Evolutionary conservation across 1,140 invertebrate genomes (phyloP).

Genomic region (Drosophila subobscura): DNA sequence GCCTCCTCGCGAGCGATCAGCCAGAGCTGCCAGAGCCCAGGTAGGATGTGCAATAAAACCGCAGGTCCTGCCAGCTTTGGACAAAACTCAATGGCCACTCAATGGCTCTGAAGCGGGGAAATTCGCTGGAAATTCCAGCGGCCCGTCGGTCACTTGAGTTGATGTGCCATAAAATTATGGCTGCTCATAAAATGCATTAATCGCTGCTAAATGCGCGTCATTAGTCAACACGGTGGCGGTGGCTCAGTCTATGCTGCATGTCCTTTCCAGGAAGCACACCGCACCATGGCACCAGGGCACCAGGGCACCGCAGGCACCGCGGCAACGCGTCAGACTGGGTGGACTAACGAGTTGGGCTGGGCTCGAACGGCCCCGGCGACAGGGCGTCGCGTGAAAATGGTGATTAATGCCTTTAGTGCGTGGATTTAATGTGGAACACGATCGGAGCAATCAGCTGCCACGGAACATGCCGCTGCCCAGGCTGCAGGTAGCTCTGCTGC

Average conservation of each 20-base stretch:
- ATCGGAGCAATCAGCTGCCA: constrained; percentile 33
- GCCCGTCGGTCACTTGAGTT: constrained; percentile 43
- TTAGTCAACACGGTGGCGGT: constrained; percentile 70
- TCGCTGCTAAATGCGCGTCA: constrained; percentile 81
- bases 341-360: constrained; percentile 56
- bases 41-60: constrained; percentile 70
- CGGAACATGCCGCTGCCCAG: neutral
- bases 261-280: constrained; percentile 70
- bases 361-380: constrained; percentile 28
- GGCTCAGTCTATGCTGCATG: constrained; percentile 3
- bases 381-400: constrained; percentile 74
- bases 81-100: constrained; percentile 22
- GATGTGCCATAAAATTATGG: constrained; percentile 82
- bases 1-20: neutral
- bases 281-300: constrained; percentile 24
- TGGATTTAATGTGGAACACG: constrained; percentile 77
- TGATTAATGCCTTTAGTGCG: constrained; percentile 77
- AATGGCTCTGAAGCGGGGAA: constrained; percentile 67
- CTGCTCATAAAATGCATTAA: constrained; percentile 79
- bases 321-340: constrained; percentile 41
- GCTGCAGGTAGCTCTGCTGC: constrained; percentile 46
- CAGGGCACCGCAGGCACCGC: constrained; percentile 22
- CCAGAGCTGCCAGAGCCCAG: constrained; percentile 1
- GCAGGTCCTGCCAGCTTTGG: constrained; percentile 52
- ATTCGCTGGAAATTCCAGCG: constrained; percentile 71